phyloP scores from a whole-genome alignment of 2,797 vertebrate genomes.

The Eidolon dupreanum region DNA sequence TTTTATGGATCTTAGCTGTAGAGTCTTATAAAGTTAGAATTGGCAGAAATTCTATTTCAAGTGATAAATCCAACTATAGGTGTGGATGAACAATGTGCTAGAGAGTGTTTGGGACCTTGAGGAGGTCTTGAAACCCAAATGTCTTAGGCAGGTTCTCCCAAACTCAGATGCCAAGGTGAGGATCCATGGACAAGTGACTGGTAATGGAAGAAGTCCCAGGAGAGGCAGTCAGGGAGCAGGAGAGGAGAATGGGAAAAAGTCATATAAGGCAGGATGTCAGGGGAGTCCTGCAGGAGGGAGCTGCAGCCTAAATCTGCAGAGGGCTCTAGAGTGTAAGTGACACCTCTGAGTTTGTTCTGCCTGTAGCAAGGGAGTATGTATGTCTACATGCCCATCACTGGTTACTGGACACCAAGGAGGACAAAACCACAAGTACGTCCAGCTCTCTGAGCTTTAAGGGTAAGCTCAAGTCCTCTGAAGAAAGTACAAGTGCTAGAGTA shows the following conservation, averaged over 20 bases:
- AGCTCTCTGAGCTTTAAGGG: neutral
- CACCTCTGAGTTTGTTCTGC: neutral
- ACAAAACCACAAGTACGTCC: neutral
- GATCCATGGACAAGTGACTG: neutral
- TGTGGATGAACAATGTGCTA: accelerated
- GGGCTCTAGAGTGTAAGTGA: neutral
- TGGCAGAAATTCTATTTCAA: neutral
- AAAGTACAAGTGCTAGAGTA: neutral
- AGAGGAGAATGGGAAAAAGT: neutral
- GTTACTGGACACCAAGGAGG: too few species aligned
- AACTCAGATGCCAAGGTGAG: neutral
- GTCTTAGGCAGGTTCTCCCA: neutral
- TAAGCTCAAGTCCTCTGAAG: neutral
- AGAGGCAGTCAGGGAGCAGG: neutral
- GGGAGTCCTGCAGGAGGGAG: neutral
- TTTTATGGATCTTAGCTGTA: neutral
- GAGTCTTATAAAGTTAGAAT: neutral
- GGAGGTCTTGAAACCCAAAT: neutral
- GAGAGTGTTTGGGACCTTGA: neutral
- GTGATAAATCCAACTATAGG: neutral
- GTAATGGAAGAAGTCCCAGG: neutral
- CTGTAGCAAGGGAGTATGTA: neutral
- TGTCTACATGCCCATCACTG: neutral
- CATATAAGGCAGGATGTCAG: neutral
- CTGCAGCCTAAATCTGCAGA: neutral